These are phyloP conservation scores for Apis cerana DNA, from an alignment of 1,140 invertebrate genomes.

Conservation along the genomic window DNA sequence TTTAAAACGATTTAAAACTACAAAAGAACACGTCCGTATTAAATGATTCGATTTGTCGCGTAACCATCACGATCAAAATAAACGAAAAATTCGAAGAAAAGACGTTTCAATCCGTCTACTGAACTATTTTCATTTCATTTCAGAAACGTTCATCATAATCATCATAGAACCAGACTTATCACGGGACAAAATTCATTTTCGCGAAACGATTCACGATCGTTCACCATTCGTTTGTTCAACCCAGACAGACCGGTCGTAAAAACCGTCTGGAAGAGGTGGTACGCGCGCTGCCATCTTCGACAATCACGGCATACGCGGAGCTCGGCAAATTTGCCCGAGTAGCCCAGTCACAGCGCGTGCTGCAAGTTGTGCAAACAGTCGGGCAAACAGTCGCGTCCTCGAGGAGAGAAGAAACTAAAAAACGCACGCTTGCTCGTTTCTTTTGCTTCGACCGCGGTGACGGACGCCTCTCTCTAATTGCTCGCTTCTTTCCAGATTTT, in stretches of 20 bases:
- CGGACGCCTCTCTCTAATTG: slow-evolving; percentile 49
- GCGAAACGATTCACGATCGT: background rate
- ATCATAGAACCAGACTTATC: background rate
- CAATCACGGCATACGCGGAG: slow-evolving; percentile 55
- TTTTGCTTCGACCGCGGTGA: background rate
- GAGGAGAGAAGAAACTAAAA: slow-evolving; percentile 38
- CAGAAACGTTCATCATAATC: background rate
- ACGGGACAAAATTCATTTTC: slow-evolving; percentile 37
- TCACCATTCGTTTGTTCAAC: background rate
- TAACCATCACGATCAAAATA: too few relatives aligned
- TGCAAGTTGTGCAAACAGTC: slow-evolving; percentile 55
- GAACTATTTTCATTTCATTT: too few relatives aligned
- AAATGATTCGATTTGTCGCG: too few relatives aligned
- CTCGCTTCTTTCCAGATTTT: background rate
- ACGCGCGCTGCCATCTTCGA: slow-evolving; percentile 57
- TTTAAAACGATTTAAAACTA: too few relatives aligned
- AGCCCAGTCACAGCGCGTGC: slow-evolving; percentile 39
- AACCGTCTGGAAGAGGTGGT: slow-evolving; percentile 49
- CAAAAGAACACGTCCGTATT: too few relatives aligned
- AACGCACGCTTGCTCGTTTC: slow-evolving; percentile 20
- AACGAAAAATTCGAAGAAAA: too few relatives aligned
- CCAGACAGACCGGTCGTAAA: slow-evolving; percentile 51
- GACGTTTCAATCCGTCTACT: too few relatives aligned
- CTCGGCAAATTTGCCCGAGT: slow-evolving; percentile 59
- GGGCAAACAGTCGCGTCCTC: slow-evolving; percentile 51